Percentiles rank a stretch among this genome's conserved stretches.
phyloP scores from a whole-genome alignment of 2,797 vertebrate genomes.

The Sebastes oblongus region DNA sequence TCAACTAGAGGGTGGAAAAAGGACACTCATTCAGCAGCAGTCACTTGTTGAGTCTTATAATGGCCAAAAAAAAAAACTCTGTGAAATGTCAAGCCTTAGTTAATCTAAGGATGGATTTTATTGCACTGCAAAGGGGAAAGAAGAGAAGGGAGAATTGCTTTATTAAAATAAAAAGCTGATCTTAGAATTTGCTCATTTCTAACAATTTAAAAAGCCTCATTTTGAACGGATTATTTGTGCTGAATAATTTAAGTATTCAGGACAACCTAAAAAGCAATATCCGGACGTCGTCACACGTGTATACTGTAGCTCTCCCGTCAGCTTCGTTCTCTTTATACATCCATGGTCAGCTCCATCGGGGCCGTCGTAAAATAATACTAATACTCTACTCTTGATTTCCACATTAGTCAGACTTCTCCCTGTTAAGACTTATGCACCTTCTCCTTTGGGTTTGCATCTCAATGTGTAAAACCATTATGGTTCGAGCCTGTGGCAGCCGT shows the following conservation, averaged over 20 bases:
- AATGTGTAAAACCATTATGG: too few relatives aligned
- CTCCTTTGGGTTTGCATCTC: too few relatives aligned
- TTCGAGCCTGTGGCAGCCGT: not conserved
- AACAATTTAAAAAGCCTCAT: not conserved
- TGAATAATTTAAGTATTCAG: not conserved
- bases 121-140: not conserved
- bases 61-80: not conserved
- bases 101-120: not conserved
- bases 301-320: too few relatives aligned
- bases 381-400: not conserved
- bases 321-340: too few relatives aligned
- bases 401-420: not conserved
- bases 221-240: not conserved
- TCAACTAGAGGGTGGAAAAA: conserved; percentile 1
- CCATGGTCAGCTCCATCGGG: too few relatives aligned
- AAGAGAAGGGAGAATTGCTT: not conserved
- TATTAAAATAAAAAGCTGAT: not conserved
- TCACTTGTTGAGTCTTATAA: not conserved
- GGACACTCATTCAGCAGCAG: conserved; percentile 14
- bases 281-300: too few relatives aligned
- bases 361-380: not conserved
- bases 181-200: not conserved
- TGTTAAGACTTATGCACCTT: too few relatives aligned
- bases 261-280: not conserved
- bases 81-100: conserved; percentile 11